Evolutionary conservation across 53 echinoderm and acorn worm species (phyloP), one percentile per base, ranked within the genome.

Genomic region (Henricia sp.): DNA sequence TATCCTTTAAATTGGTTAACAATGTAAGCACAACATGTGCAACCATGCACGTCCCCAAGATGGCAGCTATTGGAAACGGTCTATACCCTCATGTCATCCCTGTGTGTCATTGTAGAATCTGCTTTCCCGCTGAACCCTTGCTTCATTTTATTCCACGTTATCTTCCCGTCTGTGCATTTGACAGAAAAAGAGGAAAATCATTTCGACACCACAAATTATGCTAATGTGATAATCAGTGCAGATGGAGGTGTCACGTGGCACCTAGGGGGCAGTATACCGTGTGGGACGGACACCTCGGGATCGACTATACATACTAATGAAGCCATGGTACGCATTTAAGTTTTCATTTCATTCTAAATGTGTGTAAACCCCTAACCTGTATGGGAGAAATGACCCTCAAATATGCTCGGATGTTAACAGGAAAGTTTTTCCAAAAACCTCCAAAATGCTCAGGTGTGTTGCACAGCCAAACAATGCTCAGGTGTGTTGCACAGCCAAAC

Each of bases 141-240:
- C 2, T n/a, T 56, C 10, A 26, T 19, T 28, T 28, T 56, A 6
- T 56, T 56, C 27, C 8, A 26, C 27, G 24, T 2, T 19, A 24
- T 56, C 56, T 56, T 17, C 56, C 9, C 56, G n/a, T 34, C 1
- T 14, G 19, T 56, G n/a, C 9, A 50, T 82, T 37, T 37, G 34
- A 62, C 89, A 93, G 93, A 75, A 28, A 57, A 71, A 9, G 67
- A 73, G 14, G 82, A 86, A 64, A 95, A 93, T 77, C 68, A 88
- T 40, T 21, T 74, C 25, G 90, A 93, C 77, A 95, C 48, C 35
- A 90, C 96, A 38, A 93, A 93, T 75, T 93, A 93, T 85, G 93
- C 93, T 46, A 93, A 89, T 83, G 91, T 91, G 64, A 65, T 96
- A 25, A 85, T 53, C 70, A 96, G 96, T 58, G 93, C 87, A 51